These are phyloP conservation scores for Melanotus villosus DNA, from an alignment of 2,888 invertebrate species.

Conservation along the genomic window DNA sequence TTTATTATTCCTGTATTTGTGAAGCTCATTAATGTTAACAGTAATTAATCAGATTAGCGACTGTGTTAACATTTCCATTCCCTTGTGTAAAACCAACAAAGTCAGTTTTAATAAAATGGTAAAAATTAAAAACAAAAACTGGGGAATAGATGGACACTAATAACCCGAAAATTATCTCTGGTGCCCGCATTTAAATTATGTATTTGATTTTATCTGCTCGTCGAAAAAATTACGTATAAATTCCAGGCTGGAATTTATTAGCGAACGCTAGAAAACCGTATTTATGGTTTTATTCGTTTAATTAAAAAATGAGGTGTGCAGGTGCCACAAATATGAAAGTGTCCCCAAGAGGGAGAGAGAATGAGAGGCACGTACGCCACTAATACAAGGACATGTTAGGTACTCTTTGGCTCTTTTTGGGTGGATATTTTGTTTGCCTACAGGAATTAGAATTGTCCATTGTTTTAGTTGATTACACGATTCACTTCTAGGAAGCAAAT, in stretches of 20 bases:
- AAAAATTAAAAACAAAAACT: too few species aligned
- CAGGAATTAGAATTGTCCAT: slow-evolving; percentile 12
- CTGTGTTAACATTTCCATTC: too few species aligned
- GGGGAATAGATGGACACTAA: too few species aligned
- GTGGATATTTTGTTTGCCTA: slow-evolving; percentile 4
- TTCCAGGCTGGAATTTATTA: not conserved
- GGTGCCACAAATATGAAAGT: slow-evolving; percentile 11
- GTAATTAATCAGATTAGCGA: too few species aligned
- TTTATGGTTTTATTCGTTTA: slow-evolving; percentile 14
- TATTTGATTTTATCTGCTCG: not conserved
- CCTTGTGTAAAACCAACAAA: too few species aligned
- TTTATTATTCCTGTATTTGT: too few species aligned
- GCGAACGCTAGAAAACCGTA: not conserved
- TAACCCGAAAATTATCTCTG: too few species aligned
- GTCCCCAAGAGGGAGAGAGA: slow-evolving; percentile 2
- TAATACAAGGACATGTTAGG: slow-evolving; percentile 5
- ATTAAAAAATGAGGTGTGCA: slow-evolving; percentile 14
- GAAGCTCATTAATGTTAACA: too few species aligned
- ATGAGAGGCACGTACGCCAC: not conserved
- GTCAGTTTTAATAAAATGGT: too few species aligned
- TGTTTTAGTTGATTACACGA: slow-evolving; percentile 16
- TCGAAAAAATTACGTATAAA: not conserved
- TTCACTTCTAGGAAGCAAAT: slow-evolving; percentile 23
- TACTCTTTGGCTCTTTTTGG: slow-evolving; percentile 2
- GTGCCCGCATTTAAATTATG: too few species aligned